A percentile compares a stretch with the other conserved stretches of the same genome.
Conservation (phyloP, 2,888 invertebrate genomes). For the Rosalia funebris region DNA sequence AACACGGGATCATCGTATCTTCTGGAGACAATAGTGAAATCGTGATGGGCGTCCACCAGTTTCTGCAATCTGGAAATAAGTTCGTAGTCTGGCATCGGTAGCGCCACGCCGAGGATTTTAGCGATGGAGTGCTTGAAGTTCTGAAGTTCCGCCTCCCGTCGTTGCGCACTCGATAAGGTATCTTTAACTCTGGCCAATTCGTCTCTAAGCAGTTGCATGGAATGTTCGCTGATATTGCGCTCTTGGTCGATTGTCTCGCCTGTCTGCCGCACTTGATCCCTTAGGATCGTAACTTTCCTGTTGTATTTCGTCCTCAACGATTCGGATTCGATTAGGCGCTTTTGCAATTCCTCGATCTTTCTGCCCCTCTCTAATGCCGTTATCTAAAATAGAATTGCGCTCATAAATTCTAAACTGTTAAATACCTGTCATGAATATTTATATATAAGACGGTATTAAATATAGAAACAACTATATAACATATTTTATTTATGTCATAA, state of each 20-base stretch:
- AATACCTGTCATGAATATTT: no score
- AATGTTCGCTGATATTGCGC: constrained; percentile 75
- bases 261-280: constrained; percentile 76
- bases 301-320: constrained; percentile 79
- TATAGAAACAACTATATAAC: no score
- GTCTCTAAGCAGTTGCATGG: constrained; percentile 76
- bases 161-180: constrained; percentile 76
- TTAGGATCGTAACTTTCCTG: constrained; percentile 76
- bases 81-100: constrained; percentile 70
- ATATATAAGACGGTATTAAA: no score
- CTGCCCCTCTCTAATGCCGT: constrained; percentile 84
- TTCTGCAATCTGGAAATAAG: constrained; percentile 76
- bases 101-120: constrained; percentile 67
- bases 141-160: constrained; percentile 81
- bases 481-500: no score
- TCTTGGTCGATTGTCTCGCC: constrained; percentile 78
- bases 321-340: constrained; percentile 83
- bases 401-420: no score
- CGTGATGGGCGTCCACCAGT: constrained; percentile 86
- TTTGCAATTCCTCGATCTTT: constrained; percentile 85
- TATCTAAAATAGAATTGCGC: constrained; percentile 74
- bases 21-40: constrained; percentile 84
- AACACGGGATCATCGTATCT: constrained; percentile 73
- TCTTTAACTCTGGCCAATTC: constrained; percentile 81
- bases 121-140: constrained; percentile 74